Conservation (phyloP, 2,797 vertebrate species). For the Odontamblyopus lacepedii region DNA sequence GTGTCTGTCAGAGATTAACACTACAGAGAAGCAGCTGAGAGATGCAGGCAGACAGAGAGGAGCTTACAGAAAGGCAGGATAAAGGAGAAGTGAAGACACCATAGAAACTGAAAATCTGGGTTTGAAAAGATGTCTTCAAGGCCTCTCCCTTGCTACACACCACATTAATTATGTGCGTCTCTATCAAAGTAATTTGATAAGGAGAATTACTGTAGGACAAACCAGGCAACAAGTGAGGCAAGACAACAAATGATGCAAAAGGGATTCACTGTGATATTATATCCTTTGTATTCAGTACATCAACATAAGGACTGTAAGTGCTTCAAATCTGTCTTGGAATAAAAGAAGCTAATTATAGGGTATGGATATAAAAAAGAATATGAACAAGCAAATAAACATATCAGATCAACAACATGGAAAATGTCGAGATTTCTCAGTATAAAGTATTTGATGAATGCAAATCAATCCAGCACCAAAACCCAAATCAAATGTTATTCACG, state of each 20-base stretch:
- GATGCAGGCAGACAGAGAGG: slow-evolving; percentile 14
- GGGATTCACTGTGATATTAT: neutral
- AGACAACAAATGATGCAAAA: slow-evolving; percentile 11
- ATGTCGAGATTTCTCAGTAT: slow-evolving; percentile 11
- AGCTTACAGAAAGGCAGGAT: slow-evolving; percentile 6
- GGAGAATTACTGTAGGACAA: slow-evolving; percentile 30
- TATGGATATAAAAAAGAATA: slow-evolving; percentile 4
- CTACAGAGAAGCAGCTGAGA: slow-evolving; percentile 36
- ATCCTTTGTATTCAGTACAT: neutral
- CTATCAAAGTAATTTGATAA: slow-evolving; percentile 55
- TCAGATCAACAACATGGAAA: slow-evolving; percentile 45
- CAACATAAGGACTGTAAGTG: neutral
- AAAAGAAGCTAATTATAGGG: slow-evolving; percentile 46
- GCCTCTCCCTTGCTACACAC: slow-evolving; percentile 42
- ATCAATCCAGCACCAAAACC: slow-evolving; percentile 33
- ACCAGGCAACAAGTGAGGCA: slow-evolving; percentile 3
- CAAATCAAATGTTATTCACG: slow-evolving; percentile 62
- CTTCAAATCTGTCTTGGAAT: slow-evolving; percentile 17
- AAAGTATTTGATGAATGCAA: slow-evolving; percentile 55
- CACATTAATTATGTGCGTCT: slow-evolving; percentile 60
- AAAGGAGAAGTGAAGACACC: slow-evolving; percentile 31
- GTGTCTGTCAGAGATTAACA: slow-evolving; percentile 72
- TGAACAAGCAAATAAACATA: slow-evolving; percentile 34
- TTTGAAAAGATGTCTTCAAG: slow-evolving; percentile 23
- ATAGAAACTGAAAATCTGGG: slow-evolving; percentile 45